Evolutionary conservation across 2,113 vertebrate genomes (phyloP).

Genomic region (Neogale vison): DNA sequence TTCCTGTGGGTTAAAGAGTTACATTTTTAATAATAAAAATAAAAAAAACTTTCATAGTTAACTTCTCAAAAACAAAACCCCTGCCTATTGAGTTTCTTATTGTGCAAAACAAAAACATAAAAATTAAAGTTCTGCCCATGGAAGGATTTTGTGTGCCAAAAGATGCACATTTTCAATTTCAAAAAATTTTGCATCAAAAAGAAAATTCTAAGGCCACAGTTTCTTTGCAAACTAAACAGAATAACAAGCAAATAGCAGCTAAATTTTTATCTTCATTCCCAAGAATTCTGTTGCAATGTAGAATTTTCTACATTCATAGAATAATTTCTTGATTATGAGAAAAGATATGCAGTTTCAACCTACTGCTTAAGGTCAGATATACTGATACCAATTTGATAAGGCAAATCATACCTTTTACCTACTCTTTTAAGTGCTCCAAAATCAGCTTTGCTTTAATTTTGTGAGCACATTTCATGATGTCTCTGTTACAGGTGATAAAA

Average conservation of each 20-base stretch:
- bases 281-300: constrained; percentile 58
- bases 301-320: constrained; percentile 49
- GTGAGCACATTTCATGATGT: not conserved
- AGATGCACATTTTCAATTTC: constrained; percentile 65
- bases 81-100: constrained; percentile 79
- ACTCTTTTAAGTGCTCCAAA: not conserved
- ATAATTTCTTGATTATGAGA: not conserved
- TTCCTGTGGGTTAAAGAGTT: constrained; percentile 78
- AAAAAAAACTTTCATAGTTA: constrained; percentile 82
- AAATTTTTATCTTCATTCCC: constrained; percentile 68
- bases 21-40: constrained; percentile 73
- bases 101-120: constrained; percentile 82
- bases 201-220: constrained; percentile 85
- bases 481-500: not conserved
- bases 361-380: not conserved
- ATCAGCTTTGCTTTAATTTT: not conserved
- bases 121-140: constrained; percentile 74
- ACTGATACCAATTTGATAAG: not conserved
- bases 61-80: constrained; percentile 81
- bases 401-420: not conserved
- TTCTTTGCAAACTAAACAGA: constrained; percentile 71
- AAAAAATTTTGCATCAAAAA: constrained; percentile 75
- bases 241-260: constrained; percentile 58
- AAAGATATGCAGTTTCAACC: not conserved
- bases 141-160: constrained; percentile 64